These are phyloP conservation scores for Camelus dromedarius DNA, from an alignment of 2,113 vertebrate genomes.

Conservation along the genomic window DNA sequence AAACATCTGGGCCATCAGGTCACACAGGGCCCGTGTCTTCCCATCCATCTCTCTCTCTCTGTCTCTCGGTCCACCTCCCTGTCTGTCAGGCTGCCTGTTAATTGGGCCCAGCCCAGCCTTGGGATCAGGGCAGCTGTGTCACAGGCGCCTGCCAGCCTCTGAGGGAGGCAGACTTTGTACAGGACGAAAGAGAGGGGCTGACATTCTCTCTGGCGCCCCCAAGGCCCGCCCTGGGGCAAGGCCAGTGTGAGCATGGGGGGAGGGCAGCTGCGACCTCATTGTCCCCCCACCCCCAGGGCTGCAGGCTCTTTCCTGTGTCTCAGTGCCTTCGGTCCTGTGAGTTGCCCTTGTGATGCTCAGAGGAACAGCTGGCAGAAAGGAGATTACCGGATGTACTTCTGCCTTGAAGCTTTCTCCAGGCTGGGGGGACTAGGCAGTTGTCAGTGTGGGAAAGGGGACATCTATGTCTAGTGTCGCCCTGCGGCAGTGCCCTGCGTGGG, in stretches of 20 bases:
- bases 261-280: background rate
- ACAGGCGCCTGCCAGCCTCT: background rate
- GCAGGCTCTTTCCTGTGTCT: slow-evolving; percentile 18
- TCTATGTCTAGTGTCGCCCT: slow-evolving; percentile 4
- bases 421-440: background rate
- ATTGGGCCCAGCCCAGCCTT: background rate
- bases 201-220: background rate
- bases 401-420: slow-evolving; percentile 70
- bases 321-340: background rate
- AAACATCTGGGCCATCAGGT: background rate
- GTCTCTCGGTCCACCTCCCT: background rate
- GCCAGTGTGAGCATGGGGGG: background rate
- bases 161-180: background rate
- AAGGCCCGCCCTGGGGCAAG: background rate
- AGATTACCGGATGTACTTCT: slow-evolving; percentile 71
- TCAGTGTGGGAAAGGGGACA: slow-evolving; percentile 37
- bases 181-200: background rate
- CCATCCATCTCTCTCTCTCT: background rate
- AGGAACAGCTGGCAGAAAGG: slow-evolving; percentile 57
- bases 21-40: background rate
- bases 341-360: slow-evolving; percentile 22
- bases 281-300: background rate
- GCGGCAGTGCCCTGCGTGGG: accelerated
- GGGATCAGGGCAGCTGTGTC: background rate
- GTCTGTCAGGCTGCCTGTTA: background rate